A percentile compares a stretch with the other conserved stretches of the same genome.
Evolutionary conservation across 2,113 vertebrate genomes (phyloP).

Genomic region (Eolophus roseicapilla): DNA sequence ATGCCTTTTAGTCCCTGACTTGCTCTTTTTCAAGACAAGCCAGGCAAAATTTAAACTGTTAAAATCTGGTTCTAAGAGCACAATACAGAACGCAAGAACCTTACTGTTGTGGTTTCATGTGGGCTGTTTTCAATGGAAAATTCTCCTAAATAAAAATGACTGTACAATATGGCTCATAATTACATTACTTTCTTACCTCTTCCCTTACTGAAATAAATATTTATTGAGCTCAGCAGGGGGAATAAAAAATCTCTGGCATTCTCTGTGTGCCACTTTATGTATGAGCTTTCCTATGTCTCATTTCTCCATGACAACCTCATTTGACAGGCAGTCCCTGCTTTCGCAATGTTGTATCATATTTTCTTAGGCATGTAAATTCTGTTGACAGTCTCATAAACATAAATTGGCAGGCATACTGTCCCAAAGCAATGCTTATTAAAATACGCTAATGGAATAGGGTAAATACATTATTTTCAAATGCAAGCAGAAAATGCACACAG

Average conservation of each 20-base stretch:
- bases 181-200: conserved; percentile 42
- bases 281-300: conserved; percentile 67
- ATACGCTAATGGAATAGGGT: conserved; percentile 77
- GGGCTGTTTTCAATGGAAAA: neutral
- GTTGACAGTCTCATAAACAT: conserved; percentile 83
- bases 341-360: conserved; percentile 80
- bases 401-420: conserved; percentile 80
- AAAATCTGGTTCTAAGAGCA: neutral
- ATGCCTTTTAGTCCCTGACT: neutral
- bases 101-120: neutral
- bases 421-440: conserved; percentile 82
- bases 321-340: conserved; percentile 77
- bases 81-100: neutral
- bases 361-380: conserved; percentile 82
- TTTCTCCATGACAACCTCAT: conserved; percentile 78
- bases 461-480: conserved; percentile 75
- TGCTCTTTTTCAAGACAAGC: neutral
- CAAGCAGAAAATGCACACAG: conserved; percentile 45
- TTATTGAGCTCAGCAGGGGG: conserved; percentile 16
- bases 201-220: conserved; percentile 43
- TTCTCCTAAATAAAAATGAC: conserved; percentile 25
- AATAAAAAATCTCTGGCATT: conserved; percentile 41
- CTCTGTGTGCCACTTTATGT: conserved; percentile 15
- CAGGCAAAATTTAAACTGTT: neutral
- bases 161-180: conserved; percentile 27